These are phyloP conservation scores for Bugulina stolonifera DNA, from an alignment of 2,888 invertebrate genomes.

Conservation along the genomic window DNA sequence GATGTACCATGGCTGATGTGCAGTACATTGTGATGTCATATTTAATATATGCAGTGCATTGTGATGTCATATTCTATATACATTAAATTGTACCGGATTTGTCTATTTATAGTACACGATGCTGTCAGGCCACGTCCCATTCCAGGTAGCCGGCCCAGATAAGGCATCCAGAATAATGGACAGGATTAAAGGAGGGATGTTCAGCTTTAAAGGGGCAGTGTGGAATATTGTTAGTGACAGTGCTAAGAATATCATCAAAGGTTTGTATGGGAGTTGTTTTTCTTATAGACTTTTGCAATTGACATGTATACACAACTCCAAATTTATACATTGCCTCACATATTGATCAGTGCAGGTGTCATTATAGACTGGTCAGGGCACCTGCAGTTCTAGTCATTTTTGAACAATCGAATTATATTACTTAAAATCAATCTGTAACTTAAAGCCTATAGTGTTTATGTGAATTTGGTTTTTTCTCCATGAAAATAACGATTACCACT, in stretches of 20 bases:
- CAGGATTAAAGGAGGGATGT: slow-evolving; percentile 71
- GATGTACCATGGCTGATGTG: no score
- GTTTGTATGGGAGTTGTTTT: slow-evolving; percentile 35
- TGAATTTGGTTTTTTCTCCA: no score
- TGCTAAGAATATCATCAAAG: slow-evolving; percentile 69
- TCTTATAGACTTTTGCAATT: not conserved
- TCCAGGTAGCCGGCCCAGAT: slow-evolving; percentile 67
- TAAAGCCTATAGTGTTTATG: no score
- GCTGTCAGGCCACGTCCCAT: slow-evolving; percentile 81
- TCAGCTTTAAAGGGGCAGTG: slow-evolving; percentile 66
- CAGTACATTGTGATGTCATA: no score
- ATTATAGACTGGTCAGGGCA: no score
- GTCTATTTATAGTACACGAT: slow-evolving; percentile 70
- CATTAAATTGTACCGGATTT: no score
- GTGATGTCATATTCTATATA: no score
- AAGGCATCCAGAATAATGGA: slow-evolving; percentile 71
- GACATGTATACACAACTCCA: not conserved
- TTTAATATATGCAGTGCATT: no score
- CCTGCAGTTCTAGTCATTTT: not conserved
- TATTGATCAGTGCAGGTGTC: no score
- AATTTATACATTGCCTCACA: no score
- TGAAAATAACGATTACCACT: no score
- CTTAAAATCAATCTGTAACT: not conserved
- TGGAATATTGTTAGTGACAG: slow-evolving; percentile 70
- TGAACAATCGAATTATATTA: not conserved